Conservation (phyloP, 2,888 invertebrate genomes). For the Euproctis similis region DNA sequence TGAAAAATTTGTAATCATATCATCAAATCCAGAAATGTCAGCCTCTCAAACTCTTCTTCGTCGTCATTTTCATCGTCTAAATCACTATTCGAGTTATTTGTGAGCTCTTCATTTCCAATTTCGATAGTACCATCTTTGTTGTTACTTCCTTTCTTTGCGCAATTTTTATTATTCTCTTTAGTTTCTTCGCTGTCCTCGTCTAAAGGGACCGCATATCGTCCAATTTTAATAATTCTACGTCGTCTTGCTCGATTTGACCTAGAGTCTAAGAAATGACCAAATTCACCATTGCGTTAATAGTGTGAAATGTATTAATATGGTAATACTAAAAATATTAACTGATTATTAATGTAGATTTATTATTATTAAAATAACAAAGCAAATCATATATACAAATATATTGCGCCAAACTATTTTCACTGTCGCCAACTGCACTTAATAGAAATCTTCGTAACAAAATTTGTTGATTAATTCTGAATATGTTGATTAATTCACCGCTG, state of each 20-base stretch:
- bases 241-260: neutral
- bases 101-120: too few species aligned
- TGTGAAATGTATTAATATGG: neutral
- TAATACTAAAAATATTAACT: too few species aligned
- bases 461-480: too few species aligned
- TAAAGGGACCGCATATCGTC: neutral
- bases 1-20: neutral
- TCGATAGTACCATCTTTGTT: too few species aligned
- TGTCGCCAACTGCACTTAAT: too few species aligned
- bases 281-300: neutral
- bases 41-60: neutral
- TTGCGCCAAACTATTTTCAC: too few species aligned
- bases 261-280: neutral
- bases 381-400: too few species aligned
- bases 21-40: slow-evolving; percentile 4
- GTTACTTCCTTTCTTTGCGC: neutral
- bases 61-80: slow-evolving; percentile 1
- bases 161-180: neutral
- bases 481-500: too few species aligned
- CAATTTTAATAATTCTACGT: neutral
- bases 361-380: too few species aligned
- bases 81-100: too few species aligned
- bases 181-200: neutral
- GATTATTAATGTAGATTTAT: neutral
- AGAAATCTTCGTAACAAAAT: too few species aligned